Base-by-base conservation (phyloP, 2,888 invertebrate species). In the Tuta absoluta region DNA sequence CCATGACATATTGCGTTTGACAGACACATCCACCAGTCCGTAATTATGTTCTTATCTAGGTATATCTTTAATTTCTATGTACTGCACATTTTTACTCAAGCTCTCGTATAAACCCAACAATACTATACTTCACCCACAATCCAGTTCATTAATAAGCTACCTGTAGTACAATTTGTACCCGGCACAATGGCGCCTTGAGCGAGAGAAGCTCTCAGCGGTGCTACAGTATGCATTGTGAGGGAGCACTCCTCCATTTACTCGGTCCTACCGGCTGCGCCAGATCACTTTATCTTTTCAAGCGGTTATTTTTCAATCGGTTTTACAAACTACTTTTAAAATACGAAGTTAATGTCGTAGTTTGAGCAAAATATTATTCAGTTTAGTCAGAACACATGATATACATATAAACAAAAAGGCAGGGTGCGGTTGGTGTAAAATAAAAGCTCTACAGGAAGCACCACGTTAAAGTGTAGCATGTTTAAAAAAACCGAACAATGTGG, bases 211-310 rank as follows among this genome's bases (percentile, higher is more conserved):
- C 56, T 56, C 56, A 56, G 56, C 33, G 56, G 33, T 33, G 0
- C 2, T 56, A 33, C 56, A 56, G 33, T 56, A 56, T 56, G 56
- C 33, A 56, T 56, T 56, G 56, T 56, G 56, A 12, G 56, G 24
- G 24, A n/a, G 8, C 4, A n/a, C 28, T 24, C 24, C 28, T 53
- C 24, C 53, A 53, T 53, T 53, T 53, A 12, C 21, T 14, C 53
- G 11, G 28, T 53, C 53, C 53, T 2, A 24, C 24, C 53, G 21
- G 53, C 53, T 53, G 24, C 53, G 53, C 53, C 53, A 53, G 49
- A 11, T 11, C 19, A 2, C 21, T 49, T 49, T 4, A 11, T 49
- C 0, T 49, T 49, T 49, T 11, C 21, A 49, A n/a, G 12, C 11
- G 8, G 21, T 23, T 21, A 17, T 17, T 45, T 17, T 45, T 5